phyloP scores from a whole-genome alignment of 1,140 invertebrate species.

The Helicoverpa zea region DNA sequence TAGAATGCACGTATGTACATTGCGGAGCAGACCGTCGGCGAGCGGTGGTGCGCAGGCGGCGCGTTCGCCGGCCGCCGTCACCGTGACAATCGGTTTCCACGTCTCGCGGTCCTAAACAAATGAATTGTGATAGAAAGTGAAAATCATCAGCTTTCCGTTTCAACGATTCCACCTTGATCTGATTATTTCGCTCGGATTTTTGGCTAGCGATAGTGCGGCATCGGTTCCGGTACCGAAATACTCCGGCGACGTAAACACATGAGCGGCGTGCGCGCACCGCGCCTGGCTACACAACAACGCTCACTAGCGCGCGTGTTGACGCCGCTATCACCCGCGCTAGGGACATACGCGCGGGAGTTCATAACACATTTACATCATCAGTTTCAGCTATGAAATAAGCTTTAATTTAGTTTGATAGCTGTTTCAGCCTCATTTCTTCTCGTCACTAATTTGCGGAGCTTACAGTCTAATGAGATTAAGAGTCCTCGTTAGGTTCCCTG shows the following conservation, averaged over 20 bases:
- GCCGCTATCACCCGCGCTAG: conserved; percentile 22
- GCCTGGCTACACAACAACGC: conserved; percentile 25
- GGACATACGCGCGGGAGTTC: background rate
- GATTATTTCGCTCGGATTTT: conserved; percentile 75
- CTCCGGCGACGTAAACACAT: conserved; percentile 73
- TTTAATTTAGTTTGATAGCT: conserved; percentile 7
- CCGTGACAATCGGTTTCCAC: conserved; percentile 21
- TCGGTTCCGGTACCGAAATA: conserved; percentile 81
- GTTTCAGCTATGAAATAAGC: background rate
- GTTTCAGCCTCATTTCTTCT: conserved; percentile 7
- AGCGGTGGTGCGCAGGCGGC: background rate
- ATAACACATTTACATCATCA: conserved; percentile 1
- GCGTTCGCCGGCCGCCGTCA: background rate
- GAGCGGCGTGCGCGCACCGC: conserved; percentile 47
- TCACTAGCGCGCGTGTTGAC: conserved; percentile 13
- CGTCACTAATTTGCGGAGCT: background rate
- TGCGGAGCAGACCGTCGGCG: no score
- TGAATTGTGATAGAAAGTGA: conserved; percentile 60
- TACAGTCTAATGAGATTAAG: no score
- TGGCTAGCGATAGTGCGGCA: conserved; percentile 71
- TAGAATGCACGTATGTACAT: no score
- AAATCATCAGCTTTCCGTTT: conserved; percentile 58
- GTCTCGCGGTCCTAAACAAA: conserved; percentile 38
- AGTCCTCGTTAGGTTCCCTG: no score
- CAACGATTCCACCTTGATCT: conserved; percentile 74